Conservation (phyloP, 2,797 vertebrate species). For the Synanceia verrucosa region DNA sequence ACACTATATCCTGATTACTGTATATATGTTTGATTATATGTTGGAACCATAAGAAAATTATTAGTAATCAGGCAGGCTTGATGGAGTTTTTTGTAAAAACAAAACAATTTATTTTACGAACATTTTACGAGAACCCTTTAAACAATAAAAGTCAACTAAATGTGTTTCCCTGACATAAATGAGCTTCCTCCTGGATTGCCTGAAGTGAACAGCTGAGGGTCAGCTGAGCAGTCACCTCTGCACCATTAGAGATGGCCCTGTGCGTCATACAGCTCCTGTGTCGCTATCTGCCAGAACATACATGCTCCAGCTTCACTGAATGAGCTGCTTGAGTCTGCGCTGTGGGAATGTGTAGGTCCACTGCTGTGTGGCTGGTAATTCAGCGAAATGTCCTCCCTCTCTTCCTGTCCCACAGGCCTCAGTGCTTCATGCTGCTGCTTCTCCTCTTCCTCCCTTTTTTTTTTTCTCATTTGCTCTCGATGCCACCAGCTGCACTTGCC, state of each 20-base stretch:
- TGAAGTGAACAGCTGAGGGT: neutral
- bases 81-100: no score
- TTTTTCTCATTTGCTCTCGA: constrained; percentile 22
- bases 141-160: neutral
- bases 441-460: constrained; percentile 11
- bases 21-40: no score
- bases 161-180: neutral
- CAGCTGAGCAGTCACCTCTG: constrained; percentile 8
- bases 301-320: constrained; percentile 45
- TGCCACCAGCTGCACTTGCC: constrained; percentile 51
- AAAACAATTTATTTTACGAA: no score
- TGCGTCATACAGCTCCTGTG: constrained; percentile 24
- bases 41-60: neutral
- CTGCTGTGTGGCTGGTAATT: constrained; percentile 38
- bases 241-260: constrained; percentile 23
- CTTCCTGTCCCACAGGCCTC: constrained; percentile 23
- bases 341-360: constrained; percentile 33
- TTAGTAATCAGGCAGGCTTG: neutral
- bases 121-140: neutral
- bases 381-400: constrained; percentile 27
- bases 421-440: constrained; percentile 10
- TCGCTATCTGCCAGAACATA: constrained; percentile 9
- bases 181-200: neutral
- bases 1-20: neutral
- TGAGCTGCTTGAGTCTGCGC: constrained; percentile 44